Percentiles rank a stretch among this genome's conserved stretches.
Conservation (phyloP, 2,888 invertebrate species). For the Brachyptera risi region DNA sequence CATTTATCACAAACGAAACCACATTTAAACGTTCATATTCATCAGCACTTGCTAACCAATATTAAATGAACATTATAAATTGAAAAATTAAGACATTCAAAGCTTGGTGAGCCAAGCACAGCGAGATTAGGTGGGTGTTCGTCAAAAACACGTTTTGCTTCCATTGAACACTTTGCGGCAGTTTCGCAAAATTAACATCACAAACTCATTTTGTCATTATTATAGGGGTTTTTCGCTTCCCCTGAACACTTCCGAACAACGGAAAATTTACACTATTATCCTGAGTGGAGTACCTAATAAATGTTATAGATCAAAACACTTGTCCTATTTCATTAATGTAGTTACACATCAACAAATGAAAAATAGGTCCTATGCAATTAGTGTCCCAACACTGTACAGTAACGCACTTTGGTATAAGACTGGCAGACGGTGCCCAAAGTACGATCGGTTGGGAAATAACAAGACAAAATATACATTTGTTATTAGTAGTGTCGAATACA, state of each 20-base stretch:
- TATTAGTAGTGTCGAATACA: too few relatives aligned
- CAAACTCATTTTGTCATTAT: neutral
- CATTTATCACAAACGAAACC: neutral
- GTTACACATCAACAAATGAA: neutral
- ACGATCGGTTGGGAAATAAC: neutral
- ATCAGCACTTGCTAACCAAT: neutral
- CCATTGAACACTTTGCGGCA: constrained; percentile 18
- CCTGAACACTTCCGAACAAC: constrained; percentile 9
- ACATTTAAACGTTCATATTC: neutral
- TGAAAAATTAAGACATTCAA: neutral
- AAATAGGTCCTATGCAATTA: neutral
- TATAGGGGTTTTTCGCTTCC: neutral
- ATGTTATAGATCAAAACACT: neutral
- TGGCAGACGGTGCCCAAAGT: neutral
- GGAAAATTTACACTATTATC: constrained; percentile 6
- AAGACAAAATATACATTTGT: too few relatives aligned
- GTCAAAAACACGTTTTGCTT: constrained; percentile 18
- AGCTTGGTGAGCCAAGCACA: neutral
- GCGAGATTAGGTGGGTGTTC: constrained; percentile 18
- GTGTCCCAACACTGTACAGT: neutral
- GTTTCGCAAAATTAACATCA: neutral
- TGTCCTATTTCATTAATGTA: neutral
- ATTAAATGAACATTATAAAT: neutral
- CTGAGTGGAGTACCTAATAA: constrained; percentile 3
- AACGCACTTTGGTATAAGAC: too few relatives aligned